Evolutionary conservation across 2,888 invertebrate genomes (phyloP), one percentile per base, ranked within the genome.

Genomic region (Megamerina dolium): DNA sequence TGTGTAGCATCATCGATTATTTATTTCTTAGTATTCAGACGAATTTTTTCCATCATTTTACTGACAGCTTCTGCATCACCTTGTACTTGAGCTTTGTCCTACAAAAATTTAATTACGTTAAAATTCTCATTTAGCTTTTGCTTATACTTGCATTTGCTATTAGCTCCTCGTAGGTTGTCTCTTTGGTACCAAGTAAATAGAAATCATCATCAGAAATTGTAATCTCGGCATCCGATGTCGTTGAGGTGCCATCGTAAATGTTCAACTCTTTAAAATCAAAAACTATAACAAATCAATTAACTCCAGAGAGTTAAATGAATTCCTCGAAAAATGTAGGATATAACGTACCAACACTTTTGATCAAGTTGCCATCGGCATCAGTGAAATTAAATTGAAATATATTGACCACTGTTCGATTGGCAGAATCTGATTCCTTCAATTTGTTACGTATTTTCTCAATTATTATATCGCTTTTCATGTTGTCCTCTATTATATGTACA

Each of bases 231-330:
- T 67, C 68, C 2, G 61, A 55, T 2, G 55, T 54, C 2, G 40
- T 23, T 9, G 41, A 44, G 23, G 54, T 60, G 18, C 68, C 68
- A 36, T 69, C 68, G 43, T 64, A 69, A 38, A 69, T 64, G 43
- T 68, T 66, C 48, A 68, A 43, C 29, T 65, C 65, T 62, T 70
- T 70, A 52, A 70, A 66, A 63, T 69, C 70, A 48, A 69, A 64
- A 47, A 69, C 68, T 69, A 49, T 42, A 46, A 48, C 46, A 47
- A 52, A 52, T 55, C 41, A 51, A 53, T 58, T 55, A 61, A 41
- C n/a, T n/a, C n/a, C n/a, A n/a, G 19, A 20, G 16, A 12, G 31
- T 30, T 29, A 32, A 20, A 29, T 32, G 32, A 31, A 26, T 4
- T 13, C 18, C 5, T 32, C 16, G 32, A 32, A 13, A 14, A 31